Conservation (phyloP, 2,888 invertebrate species). For the Melolontha melolontha region DNA sequence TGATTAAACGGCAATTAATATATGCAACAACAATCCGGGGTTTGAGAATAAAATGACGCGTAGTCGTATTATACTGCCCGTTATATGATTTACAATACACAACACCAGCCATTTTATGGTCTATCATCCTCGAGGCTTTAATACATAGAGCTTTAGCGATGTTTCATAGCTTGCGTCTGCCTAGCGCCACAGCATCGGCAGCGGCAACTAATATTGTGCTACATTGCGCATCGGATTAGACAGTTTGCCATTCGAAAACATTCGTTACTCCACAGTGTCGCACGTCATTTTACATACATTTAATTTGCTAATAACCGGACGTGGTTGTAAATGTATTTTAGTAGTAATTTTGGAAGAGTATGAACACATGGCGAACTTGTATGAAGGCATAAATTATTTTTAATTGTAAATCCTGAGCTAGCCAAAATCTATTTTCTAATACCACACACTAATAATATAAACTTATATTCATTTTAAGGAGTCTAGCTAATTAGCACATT, state of each 20-base stretch:
- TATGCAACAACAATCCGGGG: constrained; percentile 13
- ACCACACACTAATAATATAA: not conserved
- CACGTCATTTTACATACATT: constrained; percentile 38
- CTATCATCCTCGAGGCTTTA: constrained; percentile 59
- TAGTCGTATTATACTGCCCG: constrained; percentile 46
- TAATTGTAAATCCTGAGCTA: not conserved
- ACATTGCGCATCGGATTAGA: constrained; percentile 19
- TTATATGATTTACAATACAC: constrained; percentile 59
- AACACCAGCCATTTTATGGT: constrained; percentile 56
- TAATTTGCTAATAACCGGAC: constrained; percentile 34
- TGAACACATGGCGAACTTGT: constrained; percentile 18
- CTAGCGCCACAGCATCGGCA: not conserved
- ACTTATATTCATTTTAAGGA: too few species aligned
- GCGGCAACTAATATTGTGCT: constrained; percentile 27
- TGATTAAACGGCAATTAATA: constrained; percentile 25
- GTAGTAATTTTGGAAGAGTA: constrained; percentile 34
- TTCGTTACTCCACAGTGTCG: constrained; percentile 27
- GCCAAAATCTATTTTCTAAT: not conserved
- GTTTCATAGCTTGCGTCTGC: constrained; percentile 46
- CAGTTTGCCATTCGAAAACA: constrained; percentile 16
- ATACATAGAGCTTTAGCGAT: constrained; percentile 59
- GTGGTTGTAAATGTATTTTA: constrained; percentile 25
- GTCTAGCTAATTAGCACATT: too few species aligned
- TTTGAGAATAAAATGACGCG: constrained; percentile 46
- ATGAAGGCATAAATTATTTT: constrained; percentile 32